phyloP scores from a whole-genome alignment of 2,797 vertebrate genomes.

The Heterohyrax brucei region DNA sequence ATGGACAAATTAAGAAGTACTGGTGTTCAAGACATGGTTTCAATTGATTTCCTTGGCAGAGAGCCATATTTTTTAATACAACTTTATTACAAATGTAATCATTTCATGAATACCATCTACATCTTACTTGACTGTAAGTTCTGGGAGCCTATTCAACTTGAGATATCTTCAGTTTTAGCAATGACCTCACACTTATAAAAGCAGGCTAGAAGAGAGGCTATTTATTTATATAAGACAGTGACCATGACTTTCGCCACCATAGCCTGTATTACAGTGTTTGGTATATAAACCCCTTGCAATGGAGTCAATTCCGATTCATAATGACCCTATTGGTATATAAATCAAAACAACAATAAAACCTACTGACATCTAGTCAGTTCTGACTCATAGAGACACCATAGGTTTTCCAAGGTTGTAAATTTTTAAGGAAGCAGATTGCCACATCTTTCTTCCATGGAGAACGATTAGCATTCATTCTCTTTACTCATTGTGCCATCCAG shows the following conservation, averaged over 20 bases:
- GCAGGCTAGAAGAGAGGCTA: not conserved
- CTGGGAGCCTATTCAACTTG: not conserved
- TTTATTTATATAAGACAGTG: slow-evolving; percentile 3
- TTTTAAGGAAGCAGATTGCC: too few species aligned
- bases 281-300: not conserved
- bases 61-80: slow-evolving; percentile 39
- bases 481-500: too few species aligned
- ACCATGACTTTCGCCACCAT: not conserved
- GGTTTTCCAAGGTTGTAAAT: too few species aligned
- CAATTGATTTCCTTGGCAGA: slow-evolving; percentile 49
- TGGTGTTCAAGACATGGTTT: slow-evolving; percentile 50
- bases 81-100: slow-evolving; percentile 63
- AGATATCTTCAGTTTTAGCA: slow-evolving; percentile 58
- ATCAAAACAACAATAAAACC: too few species aligned
- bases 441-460: too few species aligned
- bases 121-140: not conserved
- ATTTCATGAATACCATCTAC: slow-evolving; percentile 29
- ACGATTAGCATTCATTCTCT: too few species aligned
- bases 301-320: too few species aligned
- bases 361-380: too few species aligned
- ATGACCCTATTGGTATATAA: too few species aligned
- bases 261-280: not conserved
- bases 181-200: not conserved
- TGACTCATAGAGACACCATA: too few species aligned
- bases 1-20: slow-evolving; percentile 64